Evolutionary conservation across 2,797 vertebrate genomes (phyloP).

Genomic region (Naso thynnoides): DNA sequence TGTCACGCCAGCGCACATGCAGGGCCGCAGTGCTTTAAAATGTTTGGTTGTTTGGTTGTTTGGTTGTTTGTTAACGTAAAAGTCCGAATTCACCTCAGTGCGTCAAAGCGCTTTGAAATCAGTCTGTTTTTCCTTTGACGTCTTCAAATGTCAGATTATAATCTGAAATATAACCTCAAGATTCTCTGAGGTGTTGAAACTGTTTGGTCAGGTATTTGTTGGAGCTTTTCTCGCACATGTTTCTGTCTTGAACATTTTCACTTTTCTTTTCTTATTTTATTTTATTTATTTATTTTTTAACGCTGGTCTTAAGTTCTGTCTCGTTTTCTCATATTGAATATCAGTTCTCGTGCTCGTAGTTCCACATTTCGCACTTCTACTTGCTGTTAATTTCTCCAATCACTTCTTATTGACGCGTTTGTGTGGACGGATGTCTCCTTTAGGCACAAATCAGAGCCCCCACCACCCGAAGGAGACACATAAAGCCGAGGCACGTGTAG

Average conservation of each 20-base stretch:
- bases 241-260: too few species aligned
- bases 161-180: too few species aligned
- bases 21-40: neutral
- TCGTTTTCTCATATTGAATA: neutral
- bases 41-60: neutral
- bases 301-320: neutral
- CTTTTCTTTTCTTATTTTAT: too few species aligned
- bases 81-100: neutral
- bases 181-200: too few species aligned
- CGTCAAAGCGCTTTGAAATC: neutral
- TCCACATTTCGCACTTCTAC: conserved; percentile 49
- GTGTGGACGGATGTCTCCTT: conserved; percentile 69
- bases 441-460: conserved; percentile 71
- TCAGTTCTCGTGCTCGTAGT: neutral
- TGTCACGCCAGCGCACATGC: conserved; percentile 67
- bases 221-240: too few species aligned
- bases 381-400: neutral
- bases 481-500: conserved; percentile 87
- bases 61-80: neutral
- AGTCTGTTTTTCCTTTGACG: too few species aligned
- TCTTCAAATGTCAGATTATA: too few species aligned
- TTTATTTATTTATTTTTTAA: too few species aligned
- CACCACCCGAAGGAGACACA: conserved; percentile 68
- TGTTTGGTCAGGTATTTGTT: too few species aligned
- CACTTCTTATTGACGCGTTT: conserved; percentile 10